A percentile compares a stretch with the other conserved stretches of the same genome.
phyloP scores from a whole-genome alignment of 1,140 invertebrate species.

The Drosophila takahashii region DNA sequence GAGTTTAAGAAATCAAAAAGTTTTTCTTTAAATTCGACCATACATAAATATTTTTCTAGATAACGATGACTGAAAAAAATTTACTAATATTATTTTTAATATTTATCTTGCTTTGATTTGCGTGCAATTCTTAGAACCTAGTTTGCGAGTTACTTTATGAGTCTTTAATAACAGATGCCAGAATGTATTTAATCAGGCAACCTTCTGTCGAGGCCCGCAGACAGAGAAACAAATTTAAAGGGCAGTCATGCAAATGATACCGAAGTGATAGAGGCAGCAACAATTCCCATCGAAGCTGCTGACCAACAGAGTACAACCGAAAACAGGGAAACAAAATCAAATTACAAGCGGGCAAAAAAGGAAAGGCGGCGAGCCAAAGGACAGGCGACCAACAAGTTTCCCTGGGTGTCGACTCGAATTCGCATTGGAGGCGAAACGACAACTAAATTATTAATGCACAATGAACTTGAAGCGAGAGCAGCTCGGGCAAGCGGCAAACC shows the following conservation, averaged over 20 bases:
- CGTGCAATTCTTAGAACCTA: neutral
- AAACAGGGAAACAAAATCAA: slow-evolving; percentile 58
- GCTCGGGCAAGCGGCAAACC: slow-evolving; percentile 51
- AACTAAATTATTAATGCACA: slow-evolving; percentile 82
- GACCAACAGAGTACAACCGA: slow-evolving; percentile 38
- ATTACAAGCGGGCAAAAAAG: slow-evolving; percentile 49
- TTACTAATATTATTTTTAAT: too few relatives aligned
- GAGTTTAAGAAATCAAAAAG: too few relatives aligned
- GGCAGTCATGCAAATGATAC: slow-evolving; percentile 49
- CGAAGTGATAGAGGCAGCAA: slow-evolving; percentile 20
- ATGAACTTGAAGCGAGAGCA: slow-evolving; percentile 69
- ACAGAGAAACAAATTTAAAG: slow-evolving; percentile 33
- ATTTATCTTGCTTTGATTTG: too few relatives aligned
- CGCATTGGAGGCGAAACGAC: slow-evolving; percentile 53
- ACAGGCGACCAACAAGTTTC: slow-evolving; percentile 44
- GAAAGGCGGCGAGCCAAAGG: slow-evolving; percentile 5
- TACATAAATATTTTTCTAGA: too few relatives aligned
- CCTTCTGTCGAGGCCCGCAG: slow-evolving; percentile 2
- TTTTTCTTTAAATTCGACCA: too few relatives aligned
- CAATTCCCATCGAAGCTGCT: slow-evolving; percentile 49
- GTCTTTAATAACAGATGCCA: neutral
- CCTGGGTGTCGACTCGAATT: slow-evolving; percentile 49
- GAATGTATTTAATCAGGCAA: slow-evolving; percentile 17
- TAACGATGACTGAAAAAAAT: too few relatives aligned
- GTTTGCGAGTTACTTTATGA: neutral